Evolutionary conservation across 2,113 vertebrate species (phyloP).

Genomic region (Saccopteryx bilineata): DNA sequence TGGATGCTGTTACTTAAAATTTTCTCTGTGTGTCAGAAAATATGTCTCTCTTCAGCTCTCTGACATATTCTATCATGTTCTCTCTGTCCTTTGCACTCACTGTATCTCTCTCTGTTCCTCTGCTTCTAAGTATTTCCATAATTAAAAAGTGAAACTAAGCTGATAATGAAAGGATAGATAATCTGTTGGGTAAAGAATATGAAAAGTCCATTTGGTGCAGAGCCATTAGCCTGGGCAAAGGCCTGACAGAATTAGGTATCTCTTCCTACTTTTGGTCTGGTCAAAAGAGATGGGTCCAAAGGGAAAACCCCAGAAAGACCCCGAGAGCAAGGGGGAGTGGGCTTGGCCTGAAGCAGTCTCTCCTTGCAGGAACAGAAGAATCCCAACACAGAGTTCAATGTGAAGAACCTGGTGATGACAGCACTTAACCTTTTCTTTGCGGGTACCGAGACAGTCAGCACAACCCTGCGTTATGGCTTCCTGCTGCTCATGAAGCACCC

Average conservation of each 20-base stretch:
- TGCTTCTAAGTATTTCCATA: neutral
- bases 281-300: neutral
- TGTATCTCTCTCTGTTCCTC: neutral
- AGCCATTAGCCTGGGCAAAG: neutral
- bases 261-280: neutral
- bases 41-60: neutral
- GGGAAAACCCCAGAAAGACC: neutral
- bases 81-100: neutral
- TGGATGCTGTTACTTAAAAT: neutral
- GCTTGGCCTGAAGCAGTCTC: neutral
- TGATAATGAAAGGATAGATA: neutral
- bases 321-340: too few species aligned
- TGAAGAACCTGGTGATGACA: slow-evolving; percentile 87
- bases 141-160: neutral
- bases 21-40: neutral
- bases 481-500: slow-evolving; percentile 90
- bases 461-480: slow-evolving; percentile 89
- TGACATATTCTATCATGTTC: neutral
- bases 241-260: neutral
- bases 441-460: slow-evolving; percentile 91
- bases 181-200: too few species aligned
- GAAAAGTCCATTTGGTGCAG: neutral
- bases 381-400: slow-evolving; percentile 86
- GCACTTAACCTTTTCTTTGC: slow-evolving; percentile 89
- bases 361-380: slow-evolving; percentile 87